These are phyloP conservation scores for Phyllotreta cruciferae DNA, from an alignment of 2,888 invertebrate genomes.

Conservation along the genomic window DNA sequence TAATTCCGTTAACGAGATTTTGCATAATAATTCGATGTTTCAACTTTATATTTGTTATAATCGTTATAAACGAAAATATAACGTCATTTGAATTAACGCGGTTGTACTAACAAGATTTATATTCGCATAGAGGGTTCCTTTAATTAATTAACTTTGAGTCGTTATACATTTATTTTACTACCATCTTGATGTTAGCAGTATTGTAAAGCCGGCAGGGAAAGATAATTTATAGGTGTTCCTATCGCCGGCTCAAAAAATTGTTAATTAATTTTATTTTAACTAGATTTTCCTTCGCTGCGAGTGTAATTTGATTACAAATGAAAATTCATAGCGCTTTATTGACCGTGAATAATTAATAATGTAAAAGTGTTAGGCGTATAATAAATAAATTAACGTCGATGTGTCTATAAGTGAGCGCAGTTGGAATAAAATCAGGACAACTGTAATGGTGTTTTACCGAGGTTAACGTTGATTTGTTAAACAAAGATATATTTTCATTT, in stretches of 20 bases:
- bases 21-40: background rate
- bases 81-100: constrained; percentile 32
- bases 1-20: no score
- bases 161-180: constrained; percentile 35
- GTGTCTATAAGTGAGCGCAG: background rate
- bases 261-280: constrained; percentile 16
- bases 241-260: background rate
- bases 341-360: background rate
- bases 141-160: constrained; percentile 37
- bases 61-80: constrained; percentile 27
- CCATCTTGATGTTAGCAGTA: constrained; percentile 35
- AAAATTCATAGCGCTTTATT: constrained; percentile 1
- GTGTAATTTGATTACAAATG: background rate
- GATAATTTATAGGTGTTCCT: constrained; percentile 33
- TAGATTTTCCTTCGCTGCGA: background rate
- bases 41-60: constrained; percentile 19
- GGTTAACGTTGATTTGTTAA: constrained; percentile 19
- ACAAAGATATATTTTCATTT: constrained; percentile 25
- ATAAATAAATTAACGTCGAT: no score
- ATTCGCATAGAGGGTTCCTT: constrained; percentile 33
- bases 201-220: constrained; percentile 30
- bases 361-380: no score
- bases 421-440: constrained; percentile 4
- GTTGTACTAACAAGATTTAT: constrained; percentile 34
- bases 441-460: constrained; percentile 23